These are phyloP conservation scores for Pseudomyrmex sp. DNA, from an alignment of 1,140 invertebrate genomes.

Conservation along the genomic window DNA sequence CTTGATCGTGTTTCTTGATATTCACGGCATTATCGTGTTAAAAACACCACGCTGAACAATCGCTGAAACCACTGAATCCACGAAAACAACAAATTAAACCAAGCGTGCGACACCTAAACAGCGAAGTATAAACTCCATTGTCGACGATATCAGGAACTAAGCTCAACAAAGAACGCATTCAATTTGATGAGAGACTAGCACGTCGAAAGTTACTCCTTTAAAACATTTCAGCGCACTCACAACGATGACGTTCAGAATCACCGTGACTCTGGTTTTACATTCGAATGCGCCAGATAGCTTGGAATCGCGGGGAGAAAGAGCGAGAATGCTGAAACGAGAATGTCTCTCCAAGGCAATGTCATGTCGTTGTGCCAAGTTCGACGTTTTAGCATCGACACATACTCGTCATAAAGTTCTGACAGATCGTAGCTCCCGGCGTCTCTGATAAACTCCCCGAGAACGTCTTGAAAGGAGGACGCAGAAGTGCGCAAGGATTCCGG, in stretches of 20 bases:
- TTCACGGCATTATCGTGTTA: not conserved
- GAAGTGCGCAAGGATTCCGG: conserved; percentile 33
- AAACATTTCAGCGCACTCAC: conserved; percentile 16
- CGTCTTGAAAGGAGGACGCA: not conserved
- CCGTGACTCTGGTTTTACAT: conserved; percentile 45
- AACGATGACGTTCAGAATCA: conserved; percentile 24
- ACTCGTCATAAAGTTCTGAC: conserved; percentile 60
- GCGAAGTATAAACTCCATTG: conserved; percentile 15
- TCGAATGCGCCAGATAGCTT: conserved; percentile 25
- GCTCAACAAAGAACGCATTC: conserved; percentile 58
- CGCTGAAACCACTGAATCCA: not conserved
- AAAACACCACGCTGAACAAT: not conserved
- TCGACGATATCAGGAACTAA: not conserved
- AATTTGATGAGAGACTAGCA: conserved; percentile 52
- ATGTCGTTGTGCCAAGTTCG: conserved; percentile 11
- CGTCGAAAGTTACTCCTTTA: conserved; percentile 31
- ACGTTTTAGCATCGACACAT: conserved; percentile 52
- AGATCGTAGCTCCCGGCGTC: conserved; percentile 41
- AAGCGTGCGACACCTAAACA: conserved; percentile 12
- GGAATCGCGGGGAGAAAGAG: not conserved
- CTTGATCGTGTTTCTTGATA: too few species aligned
- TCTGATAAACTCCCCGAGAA: conserved; percentile 53
- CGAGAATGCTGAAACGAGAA: too few species aligned
- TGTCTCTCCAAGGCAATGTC: not conserved
- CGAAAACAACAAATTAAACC: conserved; percentile 22